phyloP scores from a whole-genome alignment of 1,140 invertebrate genomes.

The Scaptomyza graminum region DNA sequence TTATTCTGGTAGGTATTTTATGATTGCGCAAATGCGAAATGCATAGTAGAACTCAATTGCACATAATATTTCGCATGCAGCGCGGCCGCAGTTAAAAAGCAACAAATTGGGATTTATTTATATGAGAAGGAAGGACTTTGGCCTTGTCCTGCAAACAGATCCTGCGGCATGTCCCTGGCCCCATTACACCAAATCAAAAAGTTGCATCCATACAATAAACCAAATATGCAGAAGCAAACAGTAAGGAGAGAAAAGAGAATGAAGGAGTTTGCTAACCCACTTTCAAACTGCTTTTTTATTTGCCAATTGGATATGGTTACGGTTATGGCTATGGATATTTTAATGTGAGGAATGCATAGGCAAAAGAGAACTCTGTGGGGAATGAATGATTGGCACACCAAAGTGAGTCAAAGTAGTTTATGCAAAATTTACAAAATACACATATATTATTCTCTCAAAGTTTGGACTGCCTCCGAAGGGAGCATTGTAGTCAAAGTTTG shows the following conservation, averaged over 20 bases:
- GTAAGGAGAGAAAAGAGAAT: neutral
- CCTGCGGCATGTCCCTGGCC: conserved; percentile 25
- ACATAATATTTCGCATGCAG: conserved; percentile 68
- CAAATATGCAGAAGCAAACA: conserved; percentile 5
- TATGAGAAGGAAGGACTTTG: conserved; percentile 38
- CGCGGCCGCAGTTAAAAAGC: conserved; percentile 35
- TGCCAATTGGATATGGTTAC: conserved; percentile 53
- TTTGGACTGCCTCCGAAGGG: conserved; percentile 20
- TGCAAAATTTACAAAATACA: conserved; percentile 56
- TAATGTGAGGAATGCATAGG: neutral
- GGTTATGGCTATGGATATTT: conserved; percentile 34
- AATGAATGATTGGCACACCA: conserved; percentile 23
- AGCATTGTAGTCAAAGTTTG: conserved; percentile 39
- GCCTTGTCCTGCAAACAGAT: conserved; percentile 12
- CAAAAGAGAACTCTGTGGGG: conserved; percentile 15
- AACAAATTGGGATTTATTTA: conserved; percentile 77
- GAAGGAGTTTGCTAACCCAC: conserved; percentile 55
- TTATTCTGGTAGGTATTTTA: conserved; percentile 27
- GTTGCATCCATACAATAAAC: conserved; percentile 12
- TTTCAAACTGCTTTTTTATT: conserved; percentile 79
- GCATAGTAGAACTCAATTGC: conserved; percentile 79
- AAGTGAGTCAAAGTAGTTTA: conserved; percentile 59
- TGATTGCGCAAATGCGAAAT: conserved; percentile 78
- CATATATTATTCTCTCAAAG: conserved; percentile 35
- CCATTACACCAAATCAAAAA: conserved; percentile 25